Evolutionary conservation across 37 sponge, comb jelly and placozoan genomes (phyloP), one percentile per base, ranked within the genome.

Genomic region (Geodia barretti): DNA sequence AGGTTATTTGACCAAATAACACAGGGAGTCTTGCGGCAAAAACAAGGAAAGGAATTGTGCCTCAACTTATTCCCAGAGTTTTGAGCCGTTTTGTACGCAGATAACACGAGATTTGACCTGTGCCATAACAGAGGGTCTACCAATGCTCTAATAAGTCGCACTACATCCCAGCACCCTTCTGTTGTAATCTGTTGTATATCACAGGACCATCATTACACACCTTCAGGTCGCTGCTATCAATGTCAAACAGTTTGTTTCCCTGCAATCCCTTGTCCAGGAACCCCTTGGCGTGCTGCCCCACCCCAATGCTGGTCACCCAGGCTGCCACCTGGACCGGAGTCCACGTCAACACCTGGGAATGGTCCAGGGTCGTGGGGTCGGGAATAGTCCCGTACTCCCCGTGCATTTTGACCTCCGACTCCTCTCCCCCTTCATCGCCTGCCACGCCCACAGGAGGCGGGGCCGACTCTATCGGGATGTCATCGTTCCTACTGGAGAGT

Each of bases 211-310:
- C n/a, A n/a, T n/a, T 25, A 63, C 74, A 3, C 24, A 88, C 88
- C 83, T 88, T 88, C 35, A 88, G 78, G 30, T 30, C 70, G 63
- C 60, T 21, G 39, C 72, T 72, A 65, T 88, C 88, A 20, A 83
- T 8, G 25, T 88, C 88, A 62, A 83, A 78, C 23, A 88, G 39
- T 64, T 62, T 72, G 66, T 62, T 68, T 7, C 88, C 88, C 28
- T 77, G 70, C 19, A 88, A 35, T 34, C 73, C 78, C 47, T 58
- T 75, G 29, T 87, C 88, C 39, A 30, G 30, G 59, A 88, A 88
- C 34, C 23, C 23, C 40, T 76, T 41, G 23, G 77, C 60, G 64
- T 82, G 70, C 28, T 62, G 70, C 0, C 83, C 83, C 33, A 88
- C 70, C 19, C 83, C 88, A 9, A 78, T 38, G 9, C 29, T 25